Conservation (phyloP, 2,888 invertebrate species). For the Copidosoma aretas region DNA sequence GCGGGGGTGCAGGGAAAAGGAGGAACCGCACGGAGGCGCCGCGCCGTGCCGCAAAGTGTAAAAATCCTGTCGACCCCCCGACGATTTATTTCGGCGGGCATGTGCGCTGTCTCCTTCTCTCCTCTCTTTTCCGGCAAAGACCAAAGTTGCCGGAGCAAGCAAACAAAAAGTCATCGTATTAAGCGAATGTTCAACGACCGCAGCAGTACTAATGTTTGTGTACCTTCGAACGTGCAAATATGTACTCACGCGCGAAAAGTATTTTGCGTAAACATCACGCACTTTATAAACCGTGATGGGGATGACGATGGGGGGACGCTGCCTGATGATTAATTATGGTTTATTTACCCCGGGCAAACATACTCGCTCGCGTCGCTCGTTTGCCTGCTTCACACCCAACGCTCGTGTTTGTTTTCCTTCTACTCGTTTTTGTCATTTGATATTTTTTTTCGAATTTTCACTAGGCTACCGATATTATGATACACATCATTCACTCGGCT, state of each 20-base stretch:
- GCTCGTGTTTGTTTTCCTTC: too few species aligned
- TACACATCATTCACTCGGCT: too few species aligned
- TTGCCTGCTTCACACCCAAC: too few species aligned
- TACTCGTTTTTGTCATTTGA: too few species aligned
- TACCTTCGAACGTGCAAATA: neutral
- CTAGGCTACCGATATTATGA: too few species aligned
- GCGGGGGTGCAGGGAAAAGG: too few species aligned
- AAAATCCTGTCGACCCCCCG: neutral
- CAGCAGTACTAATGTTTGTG: neutral
- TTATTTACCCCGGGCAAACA: too few species aligned
- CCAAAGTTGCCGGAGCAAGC: neutral
- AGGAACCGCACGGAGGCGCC: neutral
- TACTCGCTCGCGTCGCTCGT: too few species aligned
- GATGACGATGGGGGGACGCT: too few species aligned
- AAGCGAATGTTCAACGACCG: neutral
- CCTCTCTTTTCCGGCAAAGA: neutral
- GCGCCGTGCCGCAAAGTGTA: neutral
- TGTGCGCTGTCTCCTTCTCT: neutral
- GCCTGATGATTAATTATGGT: too few species aligned
- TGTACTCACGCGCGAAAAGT: neutral
- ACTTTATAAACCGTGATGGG: neutral
- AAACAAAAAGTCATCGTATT: neutral
- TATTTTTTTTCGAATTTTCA: too few species aligned
- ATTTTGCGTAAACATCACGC: neutral
- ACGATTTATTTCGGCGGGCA: neutral